Evolutionary conservation across 2,113 vertebrate genomes (phyloP).

Genomic region (Pycnonotus jocosus): DNA sequence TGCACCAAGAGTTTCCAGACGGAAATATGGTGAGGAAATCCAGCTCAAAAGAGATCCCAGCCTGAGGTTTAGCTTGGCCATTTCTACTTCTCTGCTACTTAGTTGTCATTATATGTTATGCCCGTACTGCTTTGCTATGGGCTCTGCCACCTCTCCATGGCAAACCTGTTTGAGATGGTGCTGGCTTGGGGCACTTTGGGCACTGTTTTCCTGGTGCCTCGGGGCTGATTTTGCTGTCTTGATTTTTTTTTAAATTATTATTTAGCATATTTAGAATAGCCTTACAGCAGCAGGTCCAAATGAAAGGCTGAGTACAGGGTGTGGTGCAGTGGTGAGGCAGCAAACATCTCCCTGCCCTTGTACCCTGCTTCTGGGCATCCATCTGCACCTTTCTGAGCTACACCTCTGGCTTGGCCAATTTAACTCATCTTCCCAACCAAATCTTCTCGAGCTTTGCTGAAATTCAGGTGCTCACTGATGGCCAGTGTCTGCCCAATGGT

Average conservation of each 20-base stretch:
- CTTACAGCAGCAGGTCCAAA: neutral
- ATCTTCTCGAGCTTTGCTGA: neutral
- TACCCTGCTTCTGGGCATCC: neutral
- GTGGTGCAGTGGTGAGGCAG: neutral
- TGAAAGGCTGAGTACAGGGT: neutral
- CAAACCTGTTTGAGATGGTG: neutral
- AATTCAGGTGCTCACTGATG: neutral
- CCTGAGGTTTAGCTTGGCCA: neutral
- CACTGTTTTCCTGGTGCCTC: neutral
- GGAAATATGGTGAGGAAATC: neutral
- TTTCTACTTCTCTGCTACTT: neutral
- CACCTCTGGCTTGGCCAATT: neutral
- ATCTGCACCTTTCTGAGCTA: neutral
- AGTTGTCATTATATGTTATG: neutral
- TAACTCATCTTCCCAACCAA: neutral
- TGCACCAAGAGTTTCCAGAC: neutral
- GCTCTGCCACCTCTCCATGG: neutral
- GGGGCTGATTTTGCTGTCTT: neutral
- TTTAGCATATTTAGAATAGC: neutral
- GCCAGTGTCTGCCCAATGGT: accelerated
- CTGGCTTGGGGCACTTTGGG: neutral
- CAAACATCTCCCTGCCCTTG: neutral
- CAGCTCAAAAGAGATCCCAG: neutral
- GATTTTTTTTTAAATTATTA: neutral
- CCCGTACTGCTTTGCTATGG: neutral